Evolutionary conservation across 2,113 vertebrate species (phyloP), one percentile per base, ranked within the genome.

Genomic region (Myrmecophaga tridactyla): DNA sequence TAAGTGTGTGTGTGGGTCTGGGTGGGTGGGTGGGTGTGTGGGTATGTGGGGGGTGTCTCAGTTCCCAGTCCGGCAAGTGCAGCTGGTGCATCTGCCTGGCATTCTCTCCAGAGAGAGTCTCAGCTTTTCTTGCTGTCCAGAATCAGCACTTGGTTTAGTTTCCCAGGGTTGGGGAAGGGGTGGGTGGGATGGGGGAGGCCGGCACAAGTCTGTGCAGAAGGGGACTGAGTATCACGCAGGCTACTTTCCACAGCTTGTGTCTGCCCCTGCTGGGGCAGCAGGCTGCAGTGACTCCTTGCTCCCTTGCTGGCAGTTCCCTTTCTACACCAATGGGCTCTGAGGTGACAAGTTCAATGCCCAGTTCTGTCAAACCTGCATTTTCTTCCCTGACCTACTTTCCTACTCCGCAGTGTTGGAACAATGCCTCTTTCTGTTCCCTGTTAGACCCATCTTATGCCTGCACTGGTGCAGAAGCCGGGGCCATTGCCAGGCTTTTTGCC

Each of bases 321-420:
- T 98, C 97, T 97, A 94, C 43, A 3, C 97, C 86, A 97, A 98
- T 98, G 97, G 98, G 97, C 98, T 99, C 98, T 96, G 98, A 99
- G 98, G 98, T 99, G 98, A 99, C 98, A 98, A 99, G 99, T 99
- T 99, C 98, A 98, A 97, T 98, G 98, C 97, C 98, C 97, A 98
- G 97, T 98, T 98, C 98, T 98, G 97, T 98, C 97, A 98, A 99
- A 98, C 98, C 98, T 98, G 96, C 96, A 90, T 95, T 97, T 97
- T 98, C 97, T 98, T 98, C 98, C 95, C 94, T 99, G 99, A 99
- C 99, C 99, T 99, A 99, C 98, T 99, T 98, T 86, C 97, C 96
- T 23, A 84, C 96, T 98, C 97, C 0, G 97, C 94, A 77, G 94
- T 72, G 93, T 80, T 98, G 97, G 97, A 98, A 98, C 96, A 96